Percentiles rank a stretch among this genome's conserved stretches.
These are phyloP conservation scores for Sycophila texana DNA, from an alignment of 2,888 invertebrate species.

Conservation along the genomic window DNA sequence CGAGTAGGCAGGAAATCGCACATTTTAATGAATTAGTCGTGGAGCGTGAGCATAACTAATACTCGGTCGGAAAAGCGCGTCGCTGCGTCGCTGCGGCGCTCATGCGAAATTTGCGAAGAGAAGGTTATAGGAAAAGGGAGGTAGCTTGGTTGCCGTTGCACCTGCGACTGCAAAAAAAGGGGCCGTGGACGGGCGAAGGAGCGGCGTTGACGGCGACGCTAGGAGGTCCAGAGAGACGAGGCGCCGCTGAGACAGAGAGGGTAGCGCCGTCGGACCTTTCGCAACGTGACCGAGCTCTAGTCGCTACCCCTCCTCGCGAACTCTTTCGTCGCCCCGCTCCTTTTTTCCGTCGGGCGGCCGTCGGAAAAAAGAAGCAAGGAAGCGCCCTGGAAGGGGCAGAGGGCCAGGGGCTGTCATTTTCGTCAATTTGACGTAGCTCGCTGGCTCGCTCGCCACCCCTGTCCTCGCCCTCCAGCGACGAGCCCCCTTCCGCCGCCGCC, in stretches of 20 bases:
- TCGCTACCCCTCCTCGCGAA: too few relatives aligned
- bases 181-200: conserved; percentile 4
- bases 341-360: too few relatives aligned
- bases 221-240: conserved; percentile 25
- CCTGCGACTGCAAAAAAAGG: conserved; percentile 17
- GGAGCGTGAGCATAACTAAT: background rate
- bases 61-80: conserved; percentile 1
- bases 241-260: conserved; percentile 20
- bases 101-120: conserved; percentile 34
- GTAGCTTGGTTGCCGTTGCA: conserved; percentile 1
- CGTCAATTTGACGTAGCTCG: conserved; percentile 70
- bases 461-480: conserved; percentile 49
- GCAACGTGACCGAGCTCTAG: too few relatives aligned
- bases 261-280: background rate
- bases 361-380: conserved; percentile 3
- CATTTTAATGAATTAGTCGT: too few relatives aligned
- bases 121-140: conserved; percentile 21
- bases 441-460: conserved; percentile 10
- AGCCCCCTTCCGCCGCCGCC: conserved; percentile 30
- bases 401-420: conserved; percentile 67
- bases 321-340: too few relatives aligned
- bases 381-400: background rate
- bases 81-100: too few relatives aligned
- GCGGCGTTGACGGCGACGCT: conserved; percentile 9
- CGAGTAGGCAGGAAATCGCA: too few relatives aligned